Conservation (phyloP, 37 sponge, comb jelly and placozoan genomes). For the Sycon ciliatum region DNA sequence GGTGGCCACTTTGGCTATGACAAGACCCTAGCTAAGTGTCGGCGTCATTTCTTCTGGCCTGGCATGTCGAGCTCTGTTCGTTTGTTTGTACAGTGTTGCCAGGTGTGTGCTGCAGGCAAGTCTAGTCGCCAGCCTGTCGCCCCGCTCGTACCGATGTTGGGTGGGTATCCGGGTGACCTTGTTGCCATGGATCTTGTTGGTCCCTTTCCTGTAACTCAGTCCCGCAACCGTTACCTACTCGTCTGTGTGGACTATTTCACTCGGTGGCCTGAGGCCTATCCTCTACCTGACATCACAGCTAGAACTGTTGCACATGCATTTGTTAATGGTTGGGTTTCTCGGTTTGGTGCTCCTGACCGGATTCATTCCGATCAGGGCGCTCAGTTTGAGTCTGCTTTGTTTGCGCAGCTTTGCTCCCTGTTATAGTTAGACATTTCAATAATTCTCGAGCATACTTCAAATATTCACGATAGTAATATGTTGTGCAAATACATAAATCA, state of each 20-base stretch:
- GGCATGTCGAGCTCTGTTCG: conserved; percentile 10
- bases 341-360: too few relatives aligned
- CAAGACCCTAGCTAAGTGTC: conserved; percentile 13
- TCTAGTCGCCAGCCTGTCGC: conserved; percentile 11
- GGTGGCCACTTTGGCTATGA: conserved; percentile 25
- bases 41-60: conserved; percentile 22
- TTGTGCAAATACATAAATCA: too few relatives aligned
- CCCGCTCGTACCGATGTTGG: not conserved
- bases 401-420: too few relatives aligned
- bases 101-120: conserved; percentile 14
- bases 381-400: too few relatives aligned
- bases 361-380: too few relatives aligned
- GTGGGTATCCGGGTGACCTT: conserved; percentile 24
- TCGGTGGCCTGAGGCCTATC: conserved; percentile 65
- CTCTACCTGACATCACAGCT: conserved; percentile 38
- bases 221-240: conserved; percentile 32
- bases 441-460: too few relatives aligned
- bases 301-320: conserved; percentile 50
- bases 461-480: too few relatives aligned
- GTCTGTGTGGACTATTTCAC: conserved; percentile 64
- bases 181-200: conserved; percentile 46
- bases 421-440: too few relatives aligned
- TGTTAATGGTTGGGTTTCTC: too few relatives aligned
- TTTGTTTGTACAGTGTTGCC: conserved; percentile 10
- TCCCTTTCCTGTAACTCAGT: conserved; percentile 28